phyloP scores from a whole-genome alignment of 2,113 vertebrate genomes.

The Eurypyga helias region DNA sequence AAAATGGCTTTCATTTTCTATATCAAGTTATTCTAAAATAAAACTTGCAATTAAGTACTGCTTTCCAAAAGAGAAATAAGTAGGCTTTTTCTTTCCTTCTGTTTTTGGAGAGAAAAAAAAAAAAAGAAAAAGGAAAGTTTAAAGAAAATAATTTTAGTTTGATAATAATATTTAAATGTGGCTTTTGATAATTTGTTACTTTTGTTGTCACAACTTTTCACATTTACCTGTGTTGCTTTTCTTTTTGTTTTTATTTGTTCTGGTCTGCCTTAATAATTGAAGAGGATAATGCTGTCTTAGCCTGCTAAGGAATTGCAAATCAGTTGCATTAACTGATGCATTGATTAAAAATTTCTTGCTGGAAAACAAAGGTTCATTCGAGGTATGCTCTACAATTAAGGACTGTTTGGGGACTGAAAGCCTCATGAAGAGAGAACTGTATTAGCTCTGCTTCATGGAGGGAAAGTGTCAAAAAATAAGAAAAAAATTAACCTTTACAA shows the following conservation, averaged over 20 bases:
- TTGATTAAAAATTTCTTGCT: constrained; percentile 3
- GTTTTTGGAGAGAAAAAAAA: background rate
- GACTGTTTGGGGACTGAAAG: background rate
- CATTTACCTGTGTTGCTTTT: background rate
- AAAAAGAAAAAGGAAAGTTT: background rate
- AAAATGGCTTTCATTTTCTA: background rate
- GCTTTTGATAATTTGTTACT: background rate
- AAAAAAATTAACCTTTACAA: background rate
- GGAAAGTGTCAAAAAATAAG: background rate
- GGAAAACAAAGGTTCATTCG: background rate
- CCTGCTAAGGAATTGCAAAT: background rate
- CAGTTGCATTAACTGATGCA: background rate
- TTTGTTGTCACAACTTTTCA: background rate
- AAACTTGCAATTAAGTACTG: background rate
- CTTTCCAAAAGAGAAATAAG: background rate
- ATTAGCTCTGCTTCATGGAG: background rate
- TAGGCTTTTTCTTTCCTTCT: background rate
- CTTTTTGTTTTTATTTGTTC: background rate
- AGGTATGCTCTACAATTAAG: background rate
- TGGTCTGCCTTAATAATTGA: background rate
- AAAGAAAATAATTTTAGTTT: background rate
- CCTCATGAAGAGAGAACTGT: background rate
- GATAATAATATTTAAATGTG: background rate
- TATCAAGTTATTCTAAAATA: background rate
- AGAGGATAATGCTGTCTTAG: background rate